Evolutionary conservation across 2,113 vertebrate species (phyloP).

Genomic region (Fregata magnificens): DNA sequence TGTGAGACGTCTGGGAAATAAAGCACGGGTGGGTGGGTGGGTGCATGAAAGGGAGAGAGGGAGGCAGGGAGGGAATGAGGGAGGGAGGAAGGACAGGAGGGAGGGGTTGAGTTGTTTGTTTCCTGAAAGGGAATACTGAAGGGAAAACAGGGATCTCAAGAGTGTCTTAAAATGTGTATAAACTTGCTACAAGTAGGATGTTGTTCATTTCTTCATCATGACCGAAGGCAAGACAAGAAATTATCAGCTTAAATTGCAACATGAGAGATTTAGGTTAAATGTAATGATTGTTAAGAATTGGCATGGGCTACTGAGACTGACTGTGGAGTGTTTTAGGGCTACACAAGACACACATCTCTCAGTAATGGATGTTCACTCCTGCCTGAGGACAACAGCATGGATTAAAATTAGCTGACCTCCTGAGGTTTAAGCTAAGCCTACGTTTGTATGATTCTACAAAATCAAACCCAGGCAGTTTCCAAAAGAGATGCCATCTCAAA

Average conservation of each 20-base stretch:
- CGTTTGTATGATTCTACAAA: neutral
- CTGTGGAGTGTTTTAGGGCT: neutral
- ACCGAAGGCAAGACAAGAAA: conserved; percentile 34
- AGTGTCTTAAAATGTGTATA: conserved; percentile 15
- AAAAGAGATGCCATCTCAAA: conserved; percentile 18
- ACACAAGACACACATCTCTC: neutral
- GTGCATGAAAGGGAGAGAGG: neutral
- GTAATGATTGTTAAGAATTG: conserved; percentile 28
- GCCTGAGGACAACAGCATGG: conserved; percentile 18
- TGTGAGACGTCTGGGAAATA: neutral
- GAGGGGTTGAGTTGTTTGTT: neutral
- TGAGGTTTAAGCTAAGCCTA: neutral
- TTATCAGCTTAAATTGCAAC: conserved; percentile 29
- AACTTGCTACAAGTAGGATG: neutral
- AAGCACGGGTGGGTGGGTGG: neutral
- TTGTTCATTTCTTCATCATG: conserved; percentile 26
- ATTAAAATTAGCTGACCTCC: conserved; percentile 36
- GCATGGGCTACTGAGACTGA: neutral
- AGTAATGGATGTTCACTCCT: conserved; percentile 6
- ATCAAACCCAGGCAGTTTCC: neutral
- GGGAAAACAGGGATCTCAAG: neutral
- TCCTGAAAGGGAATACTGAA: neutral
- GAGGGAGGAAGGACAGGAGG: neutral
- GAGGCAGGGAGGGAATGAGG: neutral
- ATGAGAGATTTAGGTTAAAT: conserved; percentile 31